Evolutionary conservation across 2,888 invertebrate species (phyloP), one percentile per base, ranked within the genome.

Genomic region (Drosophila acutilabella): DNA sequence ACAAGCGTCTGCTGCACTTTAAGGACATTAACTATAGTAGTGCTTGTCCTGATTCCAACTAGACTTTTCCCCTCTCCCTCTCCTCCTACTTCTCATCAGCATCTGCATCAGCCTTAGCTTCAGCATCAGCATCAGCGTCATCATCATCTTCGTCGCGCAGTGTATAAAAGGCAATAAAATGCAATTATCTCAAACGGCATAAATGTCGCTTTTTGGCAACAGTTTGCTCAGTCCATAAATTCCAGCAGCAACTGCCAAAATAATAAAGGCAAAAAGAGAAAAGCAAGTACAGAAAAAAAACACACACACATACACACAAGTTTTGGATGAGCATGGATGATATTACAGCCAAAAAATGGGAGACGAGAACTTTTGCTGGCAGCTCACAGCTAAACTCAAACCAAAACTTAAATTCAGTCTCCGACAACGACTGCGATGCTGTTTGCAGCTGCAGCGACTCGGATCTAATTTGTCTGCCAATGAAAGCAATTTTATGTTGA

Each of bases 141-240:
- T 51, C 14, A 30, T 33, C 30, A n/a, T 51, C 73, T 58, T 66
- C 77, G 56, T 60, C 57, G 66, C 64, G 62, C 68, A 83, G 80
- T 84, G 69, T 68, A 84, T 84, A 85, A 85, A 85, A 81, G 81
- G 81, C 84, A 84, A 85, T 85, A 86, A 86, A 85, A 84, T 85
- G 84, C 81, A 85, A 86, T 86, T 86, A 85, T 85, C 84, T 86
- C 80, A 81, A 86, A 85, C 71, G 86, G 81, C 80, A 84, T 84
- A 86, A 85, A 83, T 84, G 86, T 84, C 82, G 76, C 79, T 74
- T 84, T 85, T 84, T 83, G 82, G 82, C 82, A 83, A 81, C 82
- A 62, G 87, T 74, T 83, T 72, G 74, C 76, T 57, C 59, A 72
- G 74, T 76, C 71, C 79, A 83, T 83, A 83, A 79, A 80, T 86